Evolutionary conservation across 64 coral and sea anemone genomes (phyloP), one percentile per base, ranked within the genome.

Genomic region (Trachythela sp.): DNA sequence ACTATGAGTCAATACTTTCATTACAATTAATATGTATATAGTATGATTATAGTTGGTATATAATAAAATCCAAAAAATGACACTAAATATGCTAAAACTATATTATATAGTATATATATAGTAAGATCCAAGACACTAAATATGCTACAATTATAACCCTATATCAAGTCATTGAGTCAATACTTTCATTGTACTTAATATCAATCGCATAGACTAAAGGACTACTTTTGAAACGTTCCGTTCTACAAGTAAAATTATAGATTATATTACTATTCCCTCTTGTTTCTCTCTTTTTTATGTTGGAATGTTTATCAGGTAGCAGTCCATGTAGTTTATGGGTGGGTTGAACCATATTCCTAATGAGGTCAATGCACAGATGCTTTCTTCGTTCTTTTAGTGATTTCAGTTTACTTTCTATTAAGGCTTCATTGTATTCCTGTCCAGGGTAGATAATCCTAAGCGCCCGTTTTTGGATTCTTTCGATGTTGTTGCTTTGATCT

Each of bases 201-300:
- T 68, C 86, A 88, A 88, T 88, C 36, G 86, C 86, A 70, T 67
- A 88, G 37, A 88, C 86, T 35, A 88, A 88, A 67, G 56, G 54
- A 70, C 86, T 88, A 88, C 37, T 67, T 64, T 88, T 88, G 22
- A 88, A 88, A 24, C 86, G 86, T 70, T 88, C 86, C 37, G 86
- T 88, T 70, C 86, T 40, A 40, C 36, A 88, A 36, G 32, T 59
- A 42, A 88, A 88, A 88, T 88, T 88, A 67, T 88, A 88, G 20
- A 70, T 70, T 36, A 70, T 88, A 70, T 88, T 70, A 67, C 64
- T 88, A 42, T 88, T 88, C 30, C 32, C 56, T 70, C 56, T 88
- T 88, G 52, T 88, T 88, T 88, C n/a, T 70, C 86, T 43, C 36
- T 88, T 88, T 86, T 70, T 77, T 88, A 45, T 88, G 50, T 70